Evolutionary conservation across 1,140 invertebrate species (phyloP), one percentile per base, ranked within the genome.

Genomic region (Drosophila watanabei): DNA sequence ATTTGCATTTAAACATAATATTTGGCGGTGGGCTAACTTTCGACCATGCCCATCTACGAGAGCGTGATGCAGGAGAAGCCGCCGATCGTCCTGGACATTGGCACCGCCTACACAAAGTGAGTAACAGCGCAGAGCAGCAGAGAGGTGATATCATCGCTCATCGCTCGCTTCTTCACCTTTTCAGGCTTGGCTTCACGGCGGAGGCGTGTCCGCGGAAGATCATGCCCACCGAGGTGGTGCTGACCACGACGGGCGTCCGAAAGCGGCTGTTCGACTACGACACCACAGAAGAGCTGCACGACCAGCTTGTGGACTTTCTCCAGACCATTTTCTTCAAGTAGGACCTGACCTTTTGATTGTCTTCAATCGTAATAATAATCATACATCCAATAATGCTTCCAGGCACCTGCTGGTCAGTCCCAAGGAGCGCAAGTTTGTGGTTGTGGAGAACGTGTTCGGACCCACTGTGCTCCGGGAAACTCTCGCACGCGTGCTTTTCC

Each of bases 61-160:
- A 95, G 95, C 30, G 94, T 96, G 64, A 96, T 96, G 75, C 96
- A 96, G 80, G 98, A 98, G 71, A 98, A 98, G 93, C 96, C 97
- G 93, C 95, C 97, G 16, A 96, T 99, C 1, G 96, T 99, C 3
- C 93, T 99, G 64, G 98, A 99, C 93, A 96, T 99, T 72, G 98
- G 98, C 43, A 94, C 95, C 45, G 97, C 97, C 35, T 99, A 98
- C 88, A 99, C 98, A 4, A 99, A 99, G 98, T 99, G 94, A 95
- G 94, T 94, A 18, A 28, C 39, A 71, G 10, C 30, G 9, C 14
- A 5, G 10, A 7, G 32, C 14, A 39, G 24, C 2, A 41, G 0
- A 39, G 7, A 62, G 63, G 51, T 89, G 86, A 90, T 86, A 80
- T 83, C 82, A 92, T 89, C 84, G 35, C 54, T 35, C n/a, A n/a